These are phyloP conservation scores for Malaclemys terrapin DNA, from an alignment of 2,113 vertebrate genomes.

Conservation along the genomic window DNA sequence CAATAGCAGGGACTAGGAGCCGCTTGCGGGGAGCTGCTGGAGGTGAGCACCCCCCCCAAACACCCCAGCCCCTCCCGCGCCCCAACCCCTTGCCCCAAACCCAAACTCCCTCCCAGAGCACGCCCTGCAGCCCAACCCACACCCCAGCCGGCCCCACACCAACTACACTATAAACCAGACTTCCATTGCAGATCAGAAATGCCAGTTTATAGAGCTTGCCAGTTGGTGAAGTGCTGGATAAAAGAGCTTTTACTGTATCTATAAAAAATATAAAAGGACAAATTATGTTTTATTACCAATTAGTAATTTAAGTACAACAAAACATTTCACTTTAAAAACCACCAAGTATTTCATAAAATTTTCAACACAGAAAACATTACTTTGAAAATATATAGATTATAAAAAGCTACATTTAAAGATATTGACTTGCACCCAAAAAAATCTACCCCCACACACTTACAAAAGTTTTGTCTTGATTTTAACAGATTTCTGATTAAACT, in stretches of 20 bases:
- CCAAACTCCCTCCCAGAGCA: too few species aligned
- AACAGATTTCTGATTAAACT: conserved; percentile 99
- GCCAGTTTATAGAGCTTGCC: too few species aligned
- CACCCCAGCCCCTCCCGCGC: too few species aligned
- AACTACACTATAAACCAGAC: too few species aligned
- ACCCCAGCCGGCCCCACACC: too few species aligned
- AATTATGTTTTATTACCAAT: neutral
- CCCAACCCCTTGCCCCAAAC: too few species aligned
- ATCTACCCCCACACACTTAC: conserved; percentile 79
- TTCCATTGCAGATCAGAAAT: too few species aligned
- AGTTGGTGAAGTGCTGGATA: too few species aligned
- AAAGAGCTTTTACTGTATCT: neutral
- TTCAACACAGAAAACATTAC: neutral
- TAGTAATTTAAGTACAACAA: neutral
- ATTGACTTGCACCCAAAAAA: neutral
- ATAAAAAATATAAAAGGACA: neutral
- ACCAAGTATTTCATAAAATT: neutral
- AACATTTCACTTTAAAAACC: neutral
- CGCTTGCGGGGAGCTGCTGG: too few species aligned
- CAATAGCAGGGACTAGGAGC: too few species aligned
- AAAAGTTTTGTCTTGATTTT: conserved; percentile 99
- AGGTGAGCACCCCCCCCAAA: too few species aligned
- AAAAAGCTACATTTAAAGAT: neutral
- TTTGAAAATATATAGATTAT: neutral
- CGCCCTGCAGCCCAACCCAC: too few species aligned